Evolutionary conservation across 2,113 vertebrate genomes (phyloP).

Genomic region (Eulemur macaco): DNA sequence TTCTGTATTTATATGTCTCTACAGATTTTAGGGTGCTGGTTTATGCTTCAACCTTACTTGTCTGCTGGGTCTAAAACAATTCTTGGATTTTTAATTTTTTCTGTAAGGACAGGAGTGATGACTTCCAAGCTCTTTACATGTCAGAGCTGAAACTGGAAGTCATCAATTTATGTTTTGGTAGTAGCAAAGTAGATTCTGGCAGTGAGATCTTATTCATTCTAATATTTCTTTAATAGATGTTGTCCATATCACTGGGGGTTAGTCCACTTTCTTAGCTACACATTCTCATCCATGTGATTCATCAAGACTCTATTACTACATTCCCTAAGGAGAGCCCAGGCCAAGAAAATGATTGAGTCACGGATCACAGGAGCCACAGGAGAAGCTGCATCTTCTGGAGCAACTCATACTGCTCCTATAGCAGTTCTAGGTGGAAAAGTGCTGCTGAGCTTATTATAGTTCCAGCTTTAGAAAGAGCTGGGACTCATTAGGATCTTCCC

Average conservation of each 20-base stretch:
- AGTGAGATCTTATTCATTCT: neutral
- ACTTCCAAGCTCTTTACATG: neutral
- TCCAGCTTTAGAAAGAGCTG: neutral
- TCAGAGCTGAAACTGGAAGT: neutral
- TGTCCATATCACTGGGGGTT: neutral
- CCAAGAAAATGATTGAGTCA: neutral
- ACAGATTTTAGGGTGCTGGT: neutral
- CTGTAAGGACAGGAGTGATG: neutral
- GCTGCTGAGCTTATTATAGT: neutral
- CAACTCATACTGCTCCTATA: neutral
- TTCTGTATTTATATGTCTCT: neutral
- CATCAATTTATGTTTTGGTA: neutral
- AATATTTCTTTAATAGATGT: neutral
- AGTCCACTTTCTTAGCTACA: neutral
- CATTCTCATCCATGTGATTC: neutral
- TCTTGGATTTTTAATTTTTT: neutral
- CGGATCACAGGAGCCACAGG: neutral
- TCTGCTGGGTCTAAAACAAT: neutral
- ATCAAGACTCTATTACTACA: neutral
- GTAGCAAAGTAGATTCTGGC: neutral
- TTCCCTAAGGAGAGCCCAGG: neutral
- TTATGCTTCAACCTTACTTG: neutral
- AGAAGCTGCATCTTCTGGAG: neutral
- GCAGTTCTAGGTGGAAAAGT: neutral
- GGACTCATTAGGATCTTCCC: neutral